Base-by-base conservation (phyloP, 2,888 invertebrate species). In the Endomychus coccineus region DNA sequence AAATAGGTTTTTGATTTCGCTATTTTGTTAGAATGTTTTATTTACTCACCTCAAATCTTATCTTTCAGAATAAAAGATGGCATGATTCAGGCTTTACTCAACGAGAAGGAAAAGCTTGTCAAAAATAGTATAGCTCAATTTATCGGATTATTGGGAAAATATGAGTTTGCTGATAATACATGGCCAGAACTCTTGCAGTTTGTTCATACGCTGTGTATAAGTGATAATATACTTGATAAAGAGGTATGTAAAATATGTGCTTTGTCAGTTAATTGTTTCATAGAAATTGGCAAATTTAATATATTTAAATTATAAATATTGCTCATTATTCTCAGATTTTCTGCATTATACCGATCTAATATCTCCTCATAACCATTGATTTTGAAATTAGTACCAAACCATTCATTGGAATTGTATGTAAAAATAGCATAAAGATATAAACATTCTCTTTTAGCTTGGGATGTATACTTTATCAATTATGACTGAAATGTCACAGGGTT, bases 41-140 rank as follows among this genome's bases (percentile, higher is more conserved):
- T 30, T 31, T 12, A 22, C 31, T 14, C 3, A 19, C n/a, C n/a
- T 32, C 12, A 2, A 19, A 16, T 14, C 5, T n/a, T 17, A 28
- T 27, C 17, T 32, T 28, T 19, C 46, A 76, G 77, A 34, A 74
- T 78, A 25, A 77, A 77, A 56, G 64, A 70, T 43, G 73, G 73
- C 19, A 71, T 77, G 64, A 54, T 78, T 2, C 71, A 77, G 65
- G 75, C 77, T 13, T 57, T 82, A 22, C 61, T 78, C 9, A 68
- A 66, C 31, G 82, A 82, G 56, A 69, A 70, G 36, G 77, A 78
- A 46, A 78, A 76, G 54, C 63, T 66, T 36, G 83, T 83, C 1
- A 75, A 78, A 49, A 80, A 75, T 61, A 69, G 80, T 1, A 75
- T 86, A 45, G 80, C 80, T 2, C 80, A 82, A 57, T 70, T 85